Percentiles rank a stretch among this genome's conserved stretches.
Evolutionary conservation across 2,113 vertebrate genomes (phyloP).

Genomic region (Austrofundulus limnaeus): DNA sequence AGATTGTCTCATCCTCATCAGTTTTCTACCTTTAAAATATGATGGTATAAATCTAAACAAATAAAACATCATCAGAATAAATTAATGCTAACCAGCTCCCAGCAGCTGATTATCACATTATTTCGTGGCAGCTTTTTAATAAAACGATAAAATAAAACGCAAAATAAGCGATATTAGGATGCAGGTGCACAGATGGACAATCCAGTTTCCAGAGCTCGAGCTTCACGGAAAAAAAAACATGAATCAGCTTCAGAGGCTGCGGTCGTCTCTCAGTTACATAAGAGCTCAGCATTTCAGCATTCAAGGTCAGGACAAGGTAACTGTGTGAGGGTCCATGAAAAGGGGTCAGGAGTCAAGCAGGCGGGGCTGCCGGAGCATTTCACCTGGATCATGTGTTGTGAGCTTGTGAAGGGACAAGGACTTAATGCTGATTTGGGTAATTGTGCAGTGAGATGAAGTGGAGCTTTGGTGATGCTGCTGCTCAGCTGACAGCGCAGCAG

Average conservation of each 20-base stretch:
- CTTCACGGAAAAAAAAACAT: constrained; percentile 38
- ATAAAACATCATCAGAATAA: too few relatives aligned
- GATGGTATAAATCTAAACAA: too few relatives aligned
- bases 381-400: constrained; percentile 5
- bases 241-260: constrained; percentile 48
- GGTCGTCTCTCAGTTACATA: constrained; percentile 48
- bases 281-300: constrained; percentile 36
- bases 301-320: constrained; percentile 65
- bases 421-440: constrained; percentile 14
- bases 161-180: constrained; percentile 19
- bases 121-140: constrained; percentile 5
- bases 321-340: constrained; percentile 8
- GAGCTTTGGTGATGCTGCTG: constrained; percentile 14
- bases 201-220: constrained; percentile 32
- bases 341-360: constrained; percentile 17
- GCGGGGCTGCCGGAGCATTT: not conserved
- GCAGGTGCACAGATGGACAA: constrained; percentile 8
- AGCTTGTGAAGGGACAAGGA: constrained; percentile 6
- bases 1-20: too few relatives aligned
- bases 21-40: too few relatives aligned
- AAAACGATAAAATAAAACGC: constrained; percentile 12
- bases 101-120: constrained; percentile 11
- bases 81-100: too few relatives aligned
- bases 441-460: constrained; percentile 17
- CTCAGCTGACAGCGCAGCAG: constrained; percentile 17